Percentiles rank a stretch among this genome's conserved stretches.
phyloP scores from a whole-genome alignment of 1,140 invertebrate species.

The Sitobion miscanthi region DNA sequence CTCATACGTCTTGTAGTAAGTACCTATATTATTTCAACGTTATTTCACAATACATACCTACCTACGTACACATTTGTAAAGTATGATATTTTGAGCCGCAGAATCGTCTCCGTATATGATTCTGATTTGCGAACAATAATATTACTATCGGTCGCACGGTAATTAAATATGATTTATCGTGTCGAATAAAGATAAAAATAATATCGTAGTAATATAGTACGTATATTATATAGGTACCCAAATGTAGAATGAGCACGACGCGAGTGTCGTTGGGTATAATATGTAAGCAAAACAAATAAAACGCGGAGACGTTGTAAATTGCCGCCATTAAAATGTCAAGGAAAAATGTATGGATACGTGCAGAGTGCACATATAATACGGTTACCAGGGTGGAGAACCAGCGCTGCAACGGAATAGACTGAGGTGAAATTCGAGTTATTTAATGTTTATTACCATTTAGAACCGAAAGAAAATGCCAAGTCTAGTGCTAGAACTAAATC shows the following conservation, averaged over 20 bases:
- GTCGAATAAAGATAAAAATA: not conserved
- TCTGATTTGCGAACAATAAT: not conserved
- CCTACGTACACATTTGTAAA: too few species aligned
- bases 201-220: too few species aligned
- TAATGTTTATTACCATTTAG: not conserved
- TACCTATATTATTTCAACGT: too few species aligned
- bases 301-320: not conserved
- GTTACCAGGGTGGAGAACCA: not conserved
- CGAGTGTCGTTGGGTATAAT: not conserved
- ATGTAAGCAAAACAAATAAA: not conserved
- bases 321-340: not conserved
- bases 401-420: not conserved
- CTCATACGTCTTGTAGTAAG: not conserved
- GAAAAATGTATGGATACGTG: not conserved
- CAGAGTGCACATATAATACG: not conserved
- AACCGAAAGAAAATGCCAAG: not conserved
- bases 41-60: not conserved
- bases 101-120: not conserved
- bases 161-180: not conserved
- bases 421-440: not conserved
- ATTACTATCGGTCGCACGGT: not conserved
- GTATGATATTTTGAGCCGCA: not conserved
- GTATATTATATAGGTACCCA: not conserved
- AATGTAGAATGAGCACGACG: not conserved
- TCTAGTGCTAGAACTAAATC: not conserved